These are phyloP conservation scores for Rotaria sp. DNA, from an alignment of 2,888 invertebrate species.

Conservation along the genomic window DNA sequence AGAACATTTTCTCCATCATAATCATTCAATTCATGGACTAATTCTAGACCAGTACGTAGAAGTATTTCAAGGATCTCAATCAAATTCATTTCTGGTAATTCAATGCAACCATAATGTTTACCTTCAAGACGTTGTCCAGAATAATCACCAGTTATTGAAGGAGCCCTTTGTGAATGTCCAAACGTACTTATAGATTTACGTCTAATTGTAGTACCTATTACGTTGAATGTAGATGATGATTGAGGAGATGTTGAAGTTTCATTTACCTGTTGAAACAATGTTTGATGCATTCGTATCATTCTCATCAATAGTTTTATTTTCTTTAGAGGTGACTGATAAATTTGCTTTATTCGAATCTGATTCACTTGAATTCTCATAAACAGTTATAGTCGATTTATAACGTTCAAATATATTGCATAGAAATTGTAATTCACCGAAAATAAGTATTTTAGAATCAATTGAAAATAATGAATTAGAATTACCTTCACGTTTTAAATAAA, in stretches of 20 bases:
- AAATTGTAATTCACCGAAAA: conserved; percentile 19
- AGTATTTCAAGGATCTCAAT: conserved; percentile 13
- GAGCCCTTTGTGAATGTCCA: not conserved
- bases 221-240: not conserved
- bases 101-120: not conserved
- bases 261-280: not conserved
- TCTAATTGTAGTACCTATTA: not conserved
- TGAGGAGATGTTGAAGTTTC: not conserved
- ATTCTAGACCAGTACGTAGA: not conserved
- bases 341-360: not conserved
- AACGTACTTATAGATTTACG: not conserved
- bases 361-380: not conserved
- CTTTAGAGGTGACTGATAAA: not conserved
- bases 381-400: not conserved
- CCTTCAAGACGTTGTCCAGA: not conserved
- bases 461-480: not conserved
- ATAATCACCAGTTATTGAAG: not conserved
- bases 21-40: not conserved
- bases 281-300: not conserved
- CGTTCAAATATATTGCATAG: conserved; percentile 1
- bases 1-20: not conserved
- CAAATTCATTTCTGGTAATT: not conserved
- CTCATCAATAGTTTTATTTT: not conserved
- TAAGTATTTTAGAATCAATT: not conserved
- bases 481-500: conserved; percentile 11